These are phyloP conservation scores for Crocallis elinguaria DNA, from an alignment of 2,888 invertebrate genomes.

Conservation along the genomic window DNA sequence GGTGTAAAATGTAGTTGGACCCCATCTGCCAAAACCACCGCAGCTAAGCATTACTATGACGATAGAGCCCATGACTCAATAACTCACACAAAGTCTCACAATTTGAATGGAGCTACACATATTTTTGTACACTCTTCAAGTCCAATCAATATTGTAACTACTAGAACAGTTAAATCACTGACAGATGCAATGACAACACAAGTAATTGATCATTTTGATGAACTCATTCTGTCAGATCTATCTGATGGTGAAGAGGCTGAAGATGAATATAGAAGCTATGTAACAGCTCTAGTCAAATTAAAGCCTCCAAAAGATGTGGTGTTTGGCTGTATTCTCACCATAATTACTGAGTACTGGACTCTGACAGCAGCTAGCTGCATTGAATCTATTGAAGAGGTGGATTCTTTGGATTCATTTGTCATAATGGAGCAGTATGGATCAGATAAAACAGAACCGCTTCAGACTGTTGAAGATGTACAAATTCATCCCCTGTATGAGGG, in stretches of 20 bases:
- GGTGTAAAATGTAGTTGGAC: conserved; percentile 63
- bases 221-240: conserved; percentile 25
- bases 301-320: conserved; percentile 53
- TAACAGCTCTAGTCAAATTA: conserved; percentile 63
- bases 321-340: conserved; percentile 68
- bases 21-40: conserved; percentile 57
- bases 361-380: conserved; percentile 74
- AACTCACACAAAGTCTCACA: neutral
- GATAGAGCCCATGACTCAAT: neutral
- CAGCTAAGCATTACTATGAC: conserved; percentile 53
- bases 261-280: conserved; percentile 37
- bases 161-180: neutral
- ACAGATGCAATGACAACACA: neutral
- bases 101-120: neutral
- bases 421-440: conserved; percentile 59
- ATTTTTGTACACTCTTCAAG: neutral
- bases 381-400: conserved; percentile 66
- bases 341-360: conserved; percentile 59
- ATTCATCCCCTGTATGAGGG: conserved; percentile 64
- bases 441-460: conserved; percentile 40
- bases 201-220: neutral
- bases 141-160: neutral
- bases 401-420: conserved; percentile 65
- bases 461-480: conserved; percentile 53
- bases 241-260: conserved; percentile 47